Evolutionary conservation across 53 echinoderm and acorn worm genomes (phyloP), one percentile per base, ranked within the genome.

Genomic region (Paelopatides confundens): DNA sequence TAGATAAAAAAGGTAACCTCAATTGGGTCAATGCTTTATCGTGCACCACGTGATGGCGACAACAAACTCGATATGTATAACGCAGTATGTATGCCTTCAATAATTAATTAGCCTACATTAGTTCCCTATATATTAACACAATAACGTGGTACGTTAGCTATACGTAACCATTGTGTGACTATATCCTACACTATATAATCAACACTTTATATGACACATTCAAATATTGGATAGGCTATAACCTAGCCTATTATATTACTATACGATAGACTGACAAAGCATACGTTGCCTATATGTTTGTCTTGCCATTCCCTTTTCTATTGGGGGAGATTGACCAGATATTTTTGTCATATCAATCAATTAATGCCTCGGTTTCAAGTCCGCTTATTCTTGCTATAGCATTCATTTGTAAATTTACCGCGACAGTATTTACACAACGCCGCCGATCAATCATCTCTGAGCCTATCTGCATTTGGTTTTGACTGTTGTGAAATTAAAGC

Each of bases 321-420:
- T 23, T 23, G 6, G 17, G 58, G 18, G 58, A 58, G 58, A 58
- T 58, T 58, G 58, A 58, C 58, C 58, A 58, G 58, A 58, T 58
- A 58, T 58, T 58, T 23, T 23, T 58, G 24, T 39, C 74, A 74
- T 74, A 74, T 74, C 74, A 74, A 74, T 74, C 74, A 74, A 74
- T 74, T 74, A 74, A 74, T 74, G n/a, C 40, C 74, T 21, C 58
- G 5, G n/a, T 5, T n/a, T 74, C 74, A 39, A 74, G 24, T 58
- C 74, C 39, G 74, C 40, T 27, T 74, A 46, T 39, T 74, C 74
- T 74, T n/a, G 8, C 74, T 26, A 26, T 27, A 58, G 27, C 29
- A 46, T 39, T 74, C 74, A 74, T 74, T 74, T 74, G 74, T 74
- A 74, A 74, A 74, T 74, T 74, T 39, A 74, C 74, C 74, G 74